Evolutionary conservation across 2,888 invertebrate genomes (phyloP).

Genomic region (Portevinia maculata): DNA sequence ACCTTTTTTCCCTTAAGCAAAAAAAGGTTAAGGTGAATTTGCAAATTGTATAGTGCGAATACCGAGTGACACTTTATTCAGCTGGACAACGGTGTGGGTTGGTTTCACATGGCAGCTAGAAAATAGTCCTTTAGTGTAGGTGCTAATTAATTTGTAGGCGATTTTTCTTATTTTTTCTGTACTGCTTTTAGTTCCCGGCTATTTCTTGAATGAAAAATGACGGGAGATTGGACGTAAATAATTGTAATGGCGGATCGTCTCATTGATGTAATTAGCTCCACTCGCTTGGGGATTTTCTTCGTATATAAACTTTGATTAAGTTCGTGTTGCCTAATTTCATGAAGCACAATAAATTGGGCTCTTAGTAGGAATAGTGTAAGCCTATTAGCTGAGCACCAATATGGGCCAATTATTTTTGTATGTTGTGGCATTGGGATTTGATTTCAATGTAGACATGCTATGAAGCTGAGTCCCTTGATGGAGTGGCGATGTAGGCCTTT

Average conservation of each 20-base stretch:
- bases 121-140: conserved; percentile 43
- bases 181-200: conserved; percentile 38
- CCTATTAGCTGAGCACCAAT: background rate
- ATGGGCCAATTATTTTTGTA: background rate
- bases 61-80: conserved; percentile 56
- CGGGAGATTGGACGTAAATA: conserved; percentile 32
- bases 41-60: conserved; percentile 45
- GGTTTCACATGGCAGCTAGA: background rate
- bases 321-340: conserved; percentile 16
- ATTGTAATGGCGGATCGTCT: conserved; percentile 1
- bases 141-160: conserved; percentile 64
- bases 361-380: conserved; percentile 18
- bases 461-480: too few species aligned
- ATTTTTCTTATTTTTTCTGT: conserved; percentile 21
- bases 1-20: background rate
- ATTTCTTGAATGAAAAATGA: conserved; percentile 36
- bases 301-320: conserved; percentile 43
- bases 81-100: conserved; percentile 4
- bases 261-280: conserved; percentile 38
- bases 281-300: background rate
- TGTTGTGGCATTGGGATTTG: too few species aligned
- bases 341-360: conserved; percentile 1
- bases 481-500: too few species aligned
- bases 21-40: conserved; percentile 13
- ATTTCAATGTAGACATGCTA: too few species aligned